A percentile compares a stretch with the other conserved stretches of the same genome.
Conservation (phyloP, 2,888 invertebrate species). For the Halocaridina rubra region DNA sequence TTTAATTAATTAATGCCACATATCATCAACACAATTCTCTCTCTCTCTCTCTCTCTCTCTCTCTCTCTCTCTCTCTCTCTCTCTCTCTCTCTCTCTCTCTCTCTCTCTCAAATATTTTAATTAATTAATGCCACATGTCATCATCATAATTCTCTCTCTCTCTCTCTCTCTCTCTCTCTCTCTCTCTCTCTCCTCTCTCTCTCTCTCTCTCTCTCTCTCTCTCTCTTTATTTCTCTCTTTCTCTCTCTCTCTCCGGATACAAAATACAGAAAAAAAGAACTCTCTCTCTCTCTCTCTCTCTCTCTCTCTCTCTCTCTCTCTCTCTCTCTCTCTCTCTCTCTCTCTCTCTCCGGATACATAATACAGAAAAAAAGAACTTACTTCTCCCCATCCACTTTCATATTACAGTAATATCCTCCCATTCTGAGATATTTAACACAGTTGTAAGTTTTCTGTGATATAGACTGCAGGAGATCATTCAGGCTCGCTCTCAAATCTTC, state of each 20-base stretch:
- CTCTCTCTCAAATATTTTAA: too few species aligned
- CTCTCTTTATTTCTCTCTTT: not conserved
- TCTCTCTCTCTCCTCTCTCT: too few species aligned
- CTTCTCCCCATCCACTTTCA: constrained; percentile 46
- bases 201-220: not conserved
- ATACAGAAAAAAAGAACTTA: constrained; percentile 2
- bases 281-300: not conserved
- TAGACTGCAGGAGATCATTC: not conserved
- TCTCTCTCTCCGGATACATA: too few species aligned
- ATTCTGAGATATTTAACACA: constrained; percentile 39
- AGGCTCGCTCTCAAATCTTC: not conserved
- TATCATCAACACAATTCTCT: too few species aligned
- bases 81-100: too few species aligned
- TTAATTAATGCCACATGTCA: too few species aligned
- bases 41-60: too few species aligned
- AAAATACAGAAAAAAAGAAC: not conserved
- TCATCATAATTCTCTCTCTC: too few species aligned
- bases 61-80: too few species aligned
- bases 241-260: not conserved
- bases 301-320: not conserved
- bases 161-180: not conserved
- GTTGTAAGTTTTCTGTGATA: constrained; percentile 22
- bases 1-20: too few species aligned
- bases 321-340: not conserved
- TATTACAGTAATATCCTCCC: constrained; percentile 44